Evolutionary conservation across 2,113 vertebrate genomes (phyloP).

Genomic region (Prunella himalayana): DNA sequence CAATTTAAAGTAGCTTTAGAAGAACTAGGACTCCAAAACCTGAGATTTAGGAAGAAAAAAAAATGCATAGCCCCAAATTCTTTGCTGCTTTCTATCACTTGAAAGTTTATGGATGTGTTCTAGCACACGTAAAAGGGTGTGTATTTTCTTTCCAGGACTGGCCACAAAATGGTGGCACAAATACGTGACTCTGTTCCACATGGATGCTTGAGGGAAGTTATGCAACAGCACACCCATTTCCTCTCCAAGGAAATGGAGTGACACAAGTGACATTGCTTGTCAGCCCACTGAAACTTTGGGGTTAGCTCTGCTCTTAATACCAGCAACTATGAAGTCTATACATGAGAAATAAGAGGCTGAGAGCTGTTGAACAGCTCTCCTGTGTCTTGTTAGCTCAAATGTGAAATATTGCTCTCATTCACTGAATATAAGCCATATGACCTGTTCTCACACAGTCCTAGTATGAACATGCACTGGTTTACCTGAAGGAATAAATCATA

Average conservation of each 20-base stretch:
- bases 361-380: not conserved
- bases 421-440: not conserved
- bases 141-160: not conserved
- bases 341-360: not conserved
- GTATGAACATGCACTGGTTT: not conserved
- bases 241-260: not conserved
- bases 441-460: not conserved
- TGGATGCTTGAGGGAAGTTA: not conserved
- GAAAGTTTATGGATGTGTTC: not conserved
- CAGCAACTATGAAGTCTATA: not conserved
- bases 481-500: not conserved
- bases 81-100: not conserved
- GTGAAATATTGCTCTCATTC: not conserved
- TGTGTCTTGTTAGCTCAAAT: not conserved
- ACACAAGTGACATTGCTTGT: not conserved
- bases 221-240: not conserved
- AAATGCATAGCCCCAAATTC: not conserved
- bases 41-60: not conserved
- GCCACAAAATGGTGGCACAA: not conserved
- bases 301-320: not conserved
- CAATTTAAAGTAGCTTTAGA: not conserved
- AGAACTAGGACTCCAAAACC: not conserved
- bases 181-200: not conserved
- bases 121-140: not conserved
- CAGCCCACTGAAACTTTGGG: not conserved